Base-by-base conservation (phyloP, 2,113 vertebrate genomes). In the Trichechus manatus region DNA sequence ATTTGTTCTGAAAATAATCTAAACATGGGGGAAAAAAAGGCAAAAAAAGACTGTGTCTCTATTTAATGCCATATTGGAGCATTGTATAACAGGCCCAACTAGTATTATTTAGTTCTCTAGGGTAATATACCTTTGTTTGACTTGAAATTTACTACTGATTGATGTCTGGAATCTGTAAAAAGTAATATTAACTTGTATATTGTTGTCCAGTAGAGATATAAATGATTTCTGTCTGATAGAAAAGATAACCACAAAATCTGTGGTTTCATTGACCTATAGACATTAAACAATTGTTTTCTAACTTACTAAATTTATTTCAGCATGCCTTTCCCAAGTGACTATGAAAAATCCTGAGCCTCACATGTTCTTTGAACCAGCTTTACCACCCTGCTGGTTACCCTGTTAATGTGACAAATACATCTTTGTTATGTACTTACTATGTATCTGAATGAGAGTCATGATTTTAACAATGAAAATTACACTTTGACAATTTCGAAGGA, bases 301-400 rank as follows among this genome's bases (percentile, higher is more conserved):
- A 83, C 9, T 70, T 66, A 95, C 59, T 36, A 93, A 75, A 93
- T 63, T 74, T 47, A 91, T 97, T 74, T 95, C 13, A 79, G 23
- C 61, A 89, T 36, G 13, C 9, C 5, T 84, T 94, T 85, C 23
- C 2, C 25, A 85, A 44, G 14, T 78, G 77, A 42, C 6, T 90
- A 23, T 85, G 70, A 92, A 91, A 72, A 39, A 74, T 2, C 1
- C 8, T 53, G 11, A 44, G 13, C 72, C 81, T 92, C 29, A 74
- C 36, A 36, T 22, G 10, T n/a, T 86, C 33, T n/a, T n/a, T 78
- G 50, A 81, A 84, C 56, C 77, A 81, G 82, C 9, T 3, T 42
- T 66, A 36, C 8, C n/a, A 61, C 63, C 53, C 42, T 82, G 6
- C 20, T 23, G 8, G 3, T 5, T 75, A 39, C 27, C 19, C 74